Percentiles rank a stretch among this genome's conserved stretches.
These are phyloP conservation scores for Caenorhabditis sp. DNA, from an alignment of 2,888 invertebrate species.

Conservation along the genomic window DNA sequence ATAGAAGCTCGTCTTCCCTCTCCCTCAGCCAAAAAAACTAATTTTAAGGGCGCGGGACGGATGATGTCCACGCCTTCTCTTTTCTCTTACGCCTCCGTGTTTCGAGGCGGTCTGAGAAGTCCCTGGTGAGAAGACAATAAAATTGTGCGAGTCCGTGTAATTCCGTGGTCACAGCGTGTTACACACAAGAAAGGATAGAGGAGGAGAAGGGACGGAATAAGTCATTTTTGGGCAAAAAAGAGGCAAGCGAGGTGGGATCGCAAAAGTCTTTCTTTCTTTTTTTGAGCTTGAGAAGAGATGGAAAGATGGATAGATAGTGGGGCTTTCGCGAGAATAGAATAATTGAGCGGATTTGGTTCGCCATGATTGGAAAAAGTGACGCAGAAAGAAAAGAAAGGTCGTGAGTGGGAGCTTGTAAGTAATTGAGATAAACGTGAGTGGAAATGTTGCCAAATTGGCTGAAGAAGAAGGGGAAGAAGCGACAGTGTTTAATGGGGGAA, in stretches of 20 bases:
- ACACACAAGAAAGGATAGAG: constrained; percentile 21
- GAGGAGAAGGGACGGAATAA: constrained; percentile 30
- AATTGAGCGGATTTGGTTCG: constrained; percentile 1
- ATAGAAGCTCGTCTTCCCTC: not conserved
- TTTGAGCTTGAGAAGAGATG: not conserved
- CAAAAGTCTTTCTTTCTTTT: constrained; percentile 14
- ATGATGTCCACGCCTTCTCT: constrained; percentile 20
- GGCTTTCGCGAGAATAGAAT: constrained; percentile 3
- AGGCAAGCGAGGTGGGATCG: constrained; percentile 1
- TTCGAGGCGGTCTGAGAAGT: constrained; percentile 54
- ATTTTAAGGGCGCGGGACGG: constrained; percentile 29
- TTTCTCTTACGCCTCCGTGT: constrained; percentile 21
- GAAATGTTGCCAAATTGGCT: constrained; percentile 5
- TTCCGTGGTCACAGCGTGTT: constrained; percentile 45
- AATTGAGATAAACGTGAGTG: constrained; percentile 6
- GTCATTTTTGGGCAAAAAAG: constrained; percentile 34
- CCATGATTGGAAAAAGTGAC: constrained; percentile 7
- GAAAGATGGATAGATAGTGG: not conserved
- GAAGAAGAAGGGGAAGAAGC: no score
- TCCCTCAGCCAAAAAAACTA: constrained; percentile 37
- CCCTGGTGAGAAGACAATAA: constrained; percentile 60
- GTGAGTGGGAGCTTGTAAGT: constrained; percentile 16
- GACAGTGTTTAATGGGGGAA: constrained; percentile 14
- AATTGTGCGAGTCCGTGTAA: constrained; percentile 55
- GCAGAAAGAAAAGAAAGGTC: constrained; percentile 1